These are phyloP conservation scores for Meloidogyne floridensis DNA, from an alignment of 1,140 invertebrate genomes.

Conservation along the genomic window DNA sequence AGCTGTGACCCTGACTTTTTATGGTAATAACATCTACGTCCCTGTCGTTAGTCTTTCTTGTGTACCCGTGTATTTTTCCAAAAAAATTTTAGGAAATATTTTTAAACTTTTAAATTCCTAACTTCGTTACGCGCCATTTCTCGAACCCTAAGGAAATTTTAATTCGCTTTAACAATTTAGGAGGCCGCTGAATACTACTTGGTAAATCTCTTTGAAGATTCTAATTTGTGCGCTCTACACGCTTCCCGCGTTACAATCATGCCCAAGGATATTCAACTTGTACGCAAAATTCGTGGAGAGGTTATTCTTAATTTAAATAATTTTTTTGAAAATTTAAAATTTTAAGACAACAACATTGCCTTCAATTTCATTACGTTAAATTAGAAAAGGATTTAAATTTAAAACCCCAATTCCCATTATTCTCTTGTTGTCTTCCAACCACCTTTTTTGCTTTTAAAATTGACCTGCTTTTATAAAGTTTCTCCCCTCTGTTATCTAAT, in stretches of 20 bases:
- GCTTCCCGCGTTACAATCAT: conserved; percentile 66
- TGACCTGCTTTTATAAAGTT: no score
- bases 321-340: neutral
- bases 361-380: neutral
- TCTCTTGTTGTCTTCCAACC: neutral
- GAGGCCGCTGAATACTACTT: conserved; percentile 66
- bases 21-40: no score
- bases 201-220: conserved; percentile 66
- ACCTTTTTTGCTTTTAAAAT: neutral
- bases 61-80: no score
- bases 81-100: no score
- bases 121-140: neutral
- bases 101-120: no score
- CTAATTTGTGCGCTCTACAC: conserved; percentile 66
- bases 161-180: conserved; percentile 67
- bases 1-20: no score
- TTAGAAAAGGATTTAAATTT: neutral
- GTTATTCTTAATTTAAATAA: neutral
- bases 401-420: neutral
- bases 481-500: no score
- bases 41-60: no score
- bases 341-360: neutral
- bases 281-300: conserved; percentile 58
- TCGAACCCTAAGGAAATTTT: conserved; percentile 58
- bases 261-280: conserved; percentile 65